Base-by-base conservation (phyloP, 2,797 vertebrate genomes). In the Siniperca undulata region DNA sequence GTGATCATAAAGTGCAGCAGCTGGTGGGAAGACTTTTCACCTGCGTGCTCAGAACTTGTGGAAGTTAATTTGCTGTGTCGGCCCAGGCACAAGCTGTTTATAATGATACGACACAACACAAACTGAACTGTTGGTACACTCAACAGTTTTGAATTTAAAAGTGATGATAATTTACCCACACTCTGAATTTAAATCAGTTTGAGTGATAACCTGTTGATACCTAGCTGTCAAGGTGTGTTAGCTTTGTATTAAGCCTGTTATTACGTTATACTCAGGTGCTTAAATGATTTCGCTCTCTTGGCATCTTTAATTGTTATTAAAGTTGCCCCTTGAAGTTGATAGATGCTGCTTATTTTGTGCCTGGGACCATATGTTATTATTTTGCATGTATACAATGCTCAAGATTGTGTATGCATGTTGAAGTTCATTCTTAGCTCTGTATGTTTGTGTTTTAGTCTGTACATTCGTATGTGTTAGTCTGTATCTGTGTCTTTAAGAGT, bases 21-120 rank as follows among this genome's bases (percentile, higher is more conserved):
- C 91, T 91, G 92, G 83, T 84, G 78, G 91, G 84, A 89, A 92
- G 91, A 87, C 77, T 85, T 88, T 85, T 90, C 91, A 91, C 93
- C 93, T 93, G 89, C 87, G 82, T 76, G 88, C 81, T 83, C 87
- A 66, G 81, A 86, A 85, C 83, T 80, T 59, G 16, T 61, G 77
- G 83, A 89, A 76, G 86, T 85, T 92, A 83, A 90, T 93, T 82
- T 87, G 88, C 76, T 55, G 76, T 40, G 77, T 89, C 50, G 78
- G 86, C 79, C 68, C 56, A 19, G 55, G 50, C 75, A 66, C 74
- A 77, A 84, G 83, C 81, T 80, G 77, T 88, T 83, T 56, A 74
- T 78, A 59, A 78, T 10, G 27, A 27, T 27, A 27, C 10, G 58
- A 65, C 86, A 58, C 10, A 4, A 71, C 77, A 59, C 77, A 44